Evolutionary conservation across 2,113 vertebrate species (phyloP), one percentile per base, ranked within the genome.

Genomic region (Pelecanus crispus): DNA sequence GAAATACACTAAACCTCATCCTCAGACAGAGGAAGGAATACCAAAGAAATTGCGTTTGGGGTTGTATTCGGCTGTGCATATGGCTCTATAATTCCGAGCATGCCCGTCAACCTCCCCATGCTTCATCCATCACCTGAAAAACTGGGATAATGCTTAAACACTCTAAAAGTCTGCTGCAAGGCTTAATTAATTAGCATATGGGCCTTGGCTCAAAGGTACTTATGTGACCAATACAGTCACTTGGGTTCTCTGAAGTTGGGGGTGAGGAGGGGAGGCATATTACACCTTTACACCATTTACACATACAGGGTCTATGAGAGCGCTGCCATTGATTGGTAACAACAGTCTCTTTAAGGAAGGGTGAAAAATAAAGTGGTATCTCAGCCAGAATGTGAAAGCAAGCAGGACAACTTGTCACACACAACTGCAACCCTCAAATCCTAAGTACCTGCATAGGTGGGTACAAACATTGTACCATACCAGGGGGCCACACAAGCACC

Each of bases 101-200:
- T 1, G 6, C 7, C 36, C 59, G 19, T 50, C 20, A 74, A 31
- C 47, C 6, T 81, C 50, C n/a, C 29, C 42, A 26, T 8, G 58
- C 40, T 83, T 77, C 67, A 70, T 15, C 88, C 70, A 73, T 13
- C 66, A 72, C n/a, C 71, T 55, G 72, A 65, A 93, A 90, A 90
- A 34, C 38, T 47, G 42, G 21, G 15, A 88, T 22, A 59, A 85
- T 25, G 34, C 44, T 92, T 5, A 85, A 19, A 50, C 21, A 28
- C n/a, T 56, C 53, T 47, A 79, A 59, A 94, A 78, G 50, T 20
- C 34, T 71, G 24, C 25, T 49, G 31, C 9, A 22, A 75, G 56
- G 52, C 42, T 89, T 79, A 49, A 88, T 47, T 34, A 73, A 73
- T 32, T 44, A 94, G 28, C n/a, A 45, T 15, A 47, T 68, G 52